These are phyloP conservation scores for Coendou prehensilis DNA, from an alignment of 2,797 vertebrate genomes.

Conservation along the genomic window DNA sequence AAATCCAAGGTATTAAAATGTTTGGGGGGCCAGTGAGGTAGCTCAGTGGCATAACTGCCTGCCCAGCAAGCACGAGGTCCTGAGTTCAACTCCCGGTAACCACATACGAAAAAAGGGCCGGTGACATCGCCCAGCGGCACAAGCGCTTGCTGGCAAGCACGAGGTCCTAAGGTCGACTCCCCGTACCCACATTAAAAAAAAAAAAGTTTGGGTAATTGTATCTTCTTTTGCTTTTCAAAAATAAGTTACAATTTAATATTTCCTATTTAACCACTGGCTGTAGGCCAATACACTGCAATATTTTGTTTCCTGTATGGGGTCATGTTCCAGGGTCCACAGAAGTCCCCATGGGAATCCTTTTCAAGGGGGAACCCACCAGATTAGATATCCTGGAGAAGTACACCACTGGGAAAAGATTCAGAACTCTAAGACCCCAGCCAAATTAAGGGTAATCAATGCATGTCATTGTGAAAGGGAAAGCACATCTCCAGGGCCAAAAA, in stretches of 20 bases:
- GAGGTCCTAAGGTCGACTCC: too few species aligned
- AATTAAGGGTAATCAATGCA: constrained; percentile 41
- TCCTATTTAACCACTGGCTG: constrained; percentile 15
- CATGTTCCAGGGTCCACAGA: constrained; percentile 22
- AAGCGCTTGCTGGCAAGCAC: too few species aligned
- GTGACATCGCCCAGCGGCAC: too few species aligned
- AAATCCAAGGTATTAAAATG: constrained; percentile 29
- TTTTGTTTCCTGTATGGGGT: constrained; percentile 50
- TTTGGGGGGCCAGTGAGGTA: neutral
- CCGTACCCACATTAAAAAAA: too few species aligned
- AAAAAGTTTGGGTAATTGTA: constrained; percentile 29
- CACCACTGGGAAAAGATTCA: constrained; percentile 13
- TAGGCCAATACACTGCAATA: neutral
- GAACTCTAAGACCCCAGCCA: constrained; percentile 9
- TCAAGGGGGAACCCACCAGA: neutral
- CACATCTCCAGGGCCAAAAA: neutral
- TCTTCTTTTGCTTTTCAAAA: constrained; percentile 29
- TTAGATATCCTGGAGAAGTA: neutral
- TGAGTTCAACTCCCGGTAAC: too few species aligned
- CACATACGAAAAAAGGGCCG: too few species aligned
- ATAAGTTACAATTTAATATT: constrained; percentile 50
- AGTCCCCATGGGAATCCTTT: constrained; percentile 1
- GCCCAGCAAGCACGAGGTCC: too few species aligned
- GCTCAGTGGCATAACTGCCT: too few species aligned
- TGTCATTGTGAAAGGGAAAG: constrained; percentile 34